These are phyloP conservation scores for Blastobasis lacticolella DNA, from an alignment of 2,888 invertebrate species.

Conservation along the genomic window DNA sequence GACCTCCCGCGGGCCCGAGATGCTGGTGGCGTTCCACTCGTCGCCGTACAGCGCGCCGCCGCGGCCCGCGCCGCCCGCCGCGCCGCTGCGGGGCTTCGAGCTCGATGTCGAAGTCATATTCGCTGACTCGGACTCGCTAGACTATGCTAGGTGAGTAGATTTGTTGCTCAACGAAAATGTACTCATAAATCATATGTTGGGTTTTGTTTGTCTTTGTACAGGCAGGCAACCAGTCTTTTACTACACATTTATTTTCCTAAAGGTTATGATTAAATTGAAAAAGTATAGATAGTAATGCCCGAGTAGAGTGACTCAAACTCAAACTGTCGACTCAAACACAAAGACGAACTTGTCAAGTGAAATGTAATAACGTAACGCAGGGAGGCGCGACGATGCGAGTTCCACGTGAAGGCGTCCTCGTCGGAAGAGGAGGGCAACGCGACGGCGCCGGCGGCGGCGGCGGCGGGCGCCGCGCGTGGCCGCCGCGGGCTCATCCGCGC, in stretches of 20 bases:
- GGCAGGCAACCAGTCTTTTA: no score
- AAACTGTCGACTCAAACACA: no score
- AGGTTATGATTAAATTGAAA: no score
- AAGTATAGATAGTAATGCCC: no score
- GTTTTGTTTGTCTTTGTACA: no score
- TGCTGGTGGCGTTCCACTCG: conserved; percentile 91
- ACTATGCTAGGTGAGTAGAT: conserved; percentile 77
- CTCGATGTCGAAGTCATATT: conserved; percentile 89
- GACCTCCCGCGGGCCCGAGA: conserved; percentile 80
- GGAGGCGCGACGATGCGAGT: conserved; percentile 78
- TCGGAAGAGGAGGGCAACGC: conserved; percentile 70
- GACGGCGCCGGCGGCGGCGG: conserved; percentile 37
- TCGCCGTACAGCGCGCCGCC: conserved; percentile 88
- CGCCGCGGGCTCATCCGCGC: conserved; percentile 83
- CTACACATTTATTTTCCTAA: no score
- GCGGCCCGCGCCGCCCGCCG: conserved; percentile 73
- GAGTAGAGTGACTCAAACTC: no score
- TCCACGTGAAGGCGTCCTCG: conserved; percentile 83
- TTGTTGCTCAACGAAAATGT: no score
- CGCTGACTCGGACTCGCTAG: conserved; percentile 89
- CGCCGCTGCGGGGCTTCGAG: conserved; percentile 86
- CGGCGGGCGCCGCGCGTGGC: conserved; percentile 76
- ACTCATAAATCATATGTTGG: no score
- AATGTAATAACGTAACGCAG: conserved; percentile 21
- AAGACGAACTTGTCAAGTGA: no score